Base-by-base conservation (phyloP, 2,113 vertebrate genomes). In the Pyrgilauda ruficollis region DNA sequence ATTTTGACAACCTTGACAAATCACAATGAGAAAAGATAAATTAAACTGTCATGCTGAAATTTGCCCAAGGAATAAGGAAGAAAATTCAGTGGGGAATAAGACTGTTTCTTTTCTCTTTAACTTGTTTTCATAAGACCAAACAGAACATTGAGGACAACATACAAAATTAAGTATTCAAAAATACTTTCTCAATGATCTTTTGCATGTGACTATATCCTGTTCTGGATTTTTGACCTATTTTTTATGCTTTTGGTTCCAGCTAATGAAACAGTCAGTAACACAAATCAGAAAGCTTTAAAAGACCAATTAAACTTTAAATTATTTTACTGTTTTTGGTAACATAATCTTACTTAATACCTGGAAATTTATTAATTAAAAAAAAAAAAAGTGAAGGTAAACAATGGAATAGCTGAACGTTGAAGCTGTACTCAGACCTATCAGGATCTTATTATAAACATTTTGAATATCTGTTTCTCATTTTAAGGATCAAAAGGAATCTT, bases 1-100 rank as follows among this genome's bases (percentile, higher is more conserved):
- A 56, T 59, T 73, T 82, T 91, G 39, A 73, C 59, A 95, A 77
- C 31, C 23, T 94, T 94, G 84, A 94, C 27, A 89, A 84, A 82
- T 90, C 23, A 72, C 83, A 93, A 16, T 24, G 27, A 91, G 35
- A 73, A 81, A 83, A 83, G 90, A 78, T 63, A 69, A 61, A 93
- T 80, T 87, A 62, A 87, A 66, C 28, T 62, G 22, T 77, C 72
- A 88, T 64, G 24, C 20, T 68, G 30, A 85, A 53, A 12, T 81
- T 67, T 84, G 15, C 22, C 44, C 13, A 85, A 85, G 6, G 15
- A 87, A 89, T 59, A 56, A 77, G 14, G 43, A 64, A 91, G 35
- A 80, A 82, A 95, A 93, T 66, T 52, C 33, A 31, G 23, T 6
- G 55, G 35, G 18, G 41, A 58, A 47, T 30, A 84, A 52, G 13